Evolutionary conservation across 2,113 vertebrate species (phyloP).

Genomic region (Sitta europaea): DNA sequence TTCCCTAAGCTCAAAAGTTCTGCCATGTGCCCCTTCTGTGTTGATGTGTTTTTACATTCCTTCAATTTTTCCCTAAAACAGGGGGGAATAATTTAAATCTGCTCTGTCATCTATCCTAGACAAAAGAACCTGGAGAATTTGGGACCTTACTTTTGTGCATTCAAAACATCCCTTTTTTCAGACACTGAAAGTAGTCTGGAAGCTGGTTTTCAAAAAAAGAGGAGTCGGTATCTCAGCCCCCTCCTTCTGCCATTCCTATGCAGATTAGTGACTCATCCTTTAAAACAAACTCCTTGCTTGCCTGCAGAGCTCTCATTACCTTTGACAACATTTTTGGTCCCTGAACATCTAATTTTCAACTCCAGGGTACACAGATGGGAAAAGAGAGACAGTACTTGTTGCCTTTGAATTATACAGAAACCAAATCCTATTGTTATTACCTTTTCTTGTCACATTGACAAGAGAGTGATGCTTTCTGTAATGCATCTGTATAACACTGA

Average conservation of each 20-base stretch:
- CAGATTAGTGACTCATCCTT: conserved; percentile 61
- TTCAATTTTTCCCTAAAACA: background rate
- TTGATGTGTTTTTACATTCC: background rate
- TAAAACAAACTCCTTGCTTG: conserved; percentile 36
- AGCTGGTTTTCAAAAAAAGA: conserved; percentile 1
- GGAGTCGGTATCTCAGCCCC: background rate
- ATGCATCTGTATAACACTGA: background rate
- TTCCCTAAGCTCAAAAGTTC: background rate
- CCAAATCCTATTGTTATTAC: conserved; percentile 28
- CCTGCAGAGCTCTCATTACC: conserved; percentile 62
- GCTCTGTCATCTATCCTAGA: background rate
- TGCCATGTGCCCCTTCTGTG: background rate
- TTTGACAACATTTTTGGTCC: conserved; percentile 64
- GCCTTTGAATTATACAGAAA: background rate
- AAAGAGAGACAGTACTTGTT: conserved; percentile 10
- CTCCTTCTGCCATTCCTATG: conserved; percentile 49
- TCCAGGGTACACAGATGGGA: conserved; percentile 13
- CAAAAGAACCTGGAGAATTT: background rate
- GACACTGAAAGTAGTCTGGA: background rate
- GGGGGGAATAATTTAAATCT: background rate
- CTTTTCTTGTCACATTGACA: background rate
- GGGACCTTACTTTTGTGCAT: background rate
- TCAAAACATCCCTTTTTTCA: background rate
- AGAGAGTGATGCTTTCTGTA: conserved; percentile 14
- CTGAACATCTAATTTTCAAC: conserved; percentile 66